Percentiles rank a stretch among this genome's conserved stretches.
These are phyloP conservation scores for Loris lydekkerianus DNA, from an alignment of 2,797 vertebrate genomes.

Conservation along the genomic window DNA sequence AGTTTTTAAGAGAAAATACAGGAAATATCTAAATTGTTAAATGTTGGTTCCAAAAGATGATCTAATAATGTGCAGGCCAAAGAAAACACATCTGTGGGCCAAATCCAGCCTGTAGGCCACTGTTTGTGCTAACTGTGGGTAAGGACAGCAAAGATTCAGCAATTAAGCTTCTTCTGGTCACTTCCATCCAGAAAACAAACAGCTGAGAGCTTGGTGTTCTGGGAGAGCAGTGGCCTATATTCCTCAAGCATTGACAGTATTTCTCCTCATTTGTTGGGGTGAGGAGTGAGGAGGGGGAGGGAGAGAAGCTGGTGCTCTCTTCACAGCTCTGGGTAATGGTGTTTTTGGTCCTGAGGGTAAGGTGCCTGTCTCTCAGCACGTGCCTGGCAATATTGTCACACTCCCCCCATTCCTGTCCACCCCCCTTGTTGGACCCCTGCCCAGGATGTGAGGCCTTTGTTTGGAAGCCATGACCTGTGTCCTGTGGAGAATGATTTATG, in stretches of 20 bases:
- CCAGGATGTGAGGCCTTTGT: neutral
- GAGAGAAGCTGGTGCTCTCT: neutral
- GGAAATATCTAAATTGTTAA: constrained; percentile 72
- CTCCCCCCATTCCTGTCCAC: neutral
- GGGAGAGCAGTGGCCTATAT: neutral
- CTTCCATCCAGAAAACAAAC: neutral
- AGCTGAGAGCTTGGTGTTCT: neutral
- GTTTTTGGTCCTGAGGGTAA: neutral
- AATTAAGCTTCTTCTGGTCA: neutral
- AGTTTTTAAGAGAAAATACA: constrained; percentile 68
- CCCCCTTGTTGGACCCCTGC: constrained; percentile 18
- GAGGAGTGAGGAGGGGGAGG: fast-evolving
- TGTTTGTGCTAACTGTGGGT: neutral
- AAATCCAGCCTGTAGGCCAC: constrained; percentile 28
- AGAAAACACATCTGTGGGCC: constrained; percentile 51
- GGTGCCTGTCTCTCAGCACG: neutral
- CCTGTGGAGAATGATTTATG: constrained; percentile 42
- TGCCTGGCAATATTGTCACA: neutral
- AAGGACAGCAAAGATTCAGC: neutral
- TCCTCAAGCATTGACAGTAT: neutral
- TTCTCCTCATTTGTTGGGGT: neutral
- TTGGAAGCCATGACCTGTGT: constrained; percentile 46
- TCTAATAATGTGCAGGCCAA: constrained; percentile 58
- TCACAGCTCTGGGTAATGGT: neutral
- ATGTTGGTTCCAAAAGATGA: constrained; percentile 45